Evolutionary conservation across 64 coral and sea anemone genomes (phyloP), one percentile per base, ranked within the genome.

Genomic region (Astreopora myriophthalma): DNA sequence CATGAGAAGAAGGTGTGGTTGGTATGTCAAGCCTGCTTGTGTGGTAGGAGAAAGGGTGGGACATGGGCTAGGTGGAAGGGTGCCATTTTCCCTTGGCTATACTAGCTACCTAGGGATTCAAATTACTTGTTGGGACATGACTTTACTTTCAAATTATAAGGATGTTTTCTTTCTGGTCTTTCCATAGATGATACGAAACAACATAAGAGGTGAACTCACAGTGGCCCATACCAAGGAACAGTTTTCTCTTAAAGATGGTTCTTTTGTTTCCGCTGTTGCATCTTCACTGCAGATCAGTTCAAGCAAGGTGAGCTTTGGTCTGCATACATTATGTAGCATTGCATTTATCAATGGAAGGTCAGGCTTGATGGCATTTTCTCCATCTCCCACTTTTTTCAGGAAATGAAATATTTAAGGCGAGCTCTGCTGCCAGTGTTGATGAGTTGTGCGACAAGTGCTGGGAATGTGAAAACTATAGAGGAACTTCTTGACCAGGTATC

Each of bases 211-310:
- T 9, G 96, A 98, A 71, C 71, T 98, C 66, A 98, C 93, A 0
- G 96, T 98, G 2, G 96, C 93, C 23, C 79, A 95, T 39, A 91
- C 69, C 10, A 86, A 95, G 62, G 94, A 95, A 55, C 96, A 98
- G 57, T 98, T 98, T 71, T 98, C 96, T n/a, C 71, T 98, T 10
- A 95, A 90, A 67, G 96, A 98, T 66, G 93, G 75, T 38, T 87
- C 92, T 73, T 98, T 98, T 25, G 95, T 98, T 87, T 68, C 82
- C 23, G 90, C 90, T 34, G 90, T 98, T n/a, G 93, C 96, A 5
- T 87, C 86, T 0, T 95, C 96, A 67, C 73, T 98, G 1, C 89
- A 86, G 1, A 73, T 93, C 19, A 91, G 96, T 71, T 93, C 90
- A 10, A 92, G 86, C 69, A 69, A 93, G 93, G 96, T 95, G 57